Base-by-base conservation (phyloP, 2,797 vertebrate genomes). In the Anguilla anguilla region DNA sequence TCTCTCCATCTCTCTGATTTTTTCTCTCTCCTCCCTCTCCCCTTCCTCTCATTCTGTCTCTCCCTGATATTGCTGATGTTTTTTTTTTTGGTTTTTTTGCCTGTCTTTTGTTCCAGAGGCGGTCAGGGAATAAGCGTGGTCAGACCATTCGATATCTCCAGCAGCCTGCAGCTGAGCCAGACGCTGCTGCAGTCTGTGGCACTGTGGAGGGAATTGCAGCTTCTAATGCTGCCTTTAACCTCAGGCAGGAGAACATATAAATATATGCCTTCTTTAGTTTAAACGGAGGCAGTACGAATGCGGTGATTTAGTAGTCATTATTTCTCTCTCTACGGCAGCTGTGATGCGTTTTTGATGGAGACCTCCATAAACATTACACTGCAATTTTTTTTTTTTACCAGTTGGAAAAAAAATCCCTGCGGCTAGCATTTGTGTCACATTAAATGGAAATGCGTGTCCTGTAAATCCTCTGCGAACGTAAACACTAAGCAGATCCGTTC, bases 101-200 rank as follows among this genome's bases (percentile, higher is more conserved):
- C 43, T 3, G 39, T 72, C 85, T 74, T 85, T 86, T 86, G 85
- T 86, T 61, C 25, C 43, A 51, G 39, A 31, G 46, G 39, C 86
- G n/a, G n/a, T 25, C 35, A 79, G 86, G 72, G 28, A 86, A 74
- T 77, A 43, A 81, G n/a, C 15, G 19, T 9, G 53, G 51, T 10
- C 49, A 86, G n/a, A 43, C 69, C 10, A 86, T 79, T 79, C 69
- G 0, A 79, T 86, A 72, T 86, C 86, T 79, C 61, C 72, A 55
- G 22, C 19, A 86, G 72, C 79, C 72, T 79, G 86, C 49, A 43
- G 19, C 31, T 39, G 17, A 19, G 19, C 15, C 61, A 85, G 84
- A 43, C 22, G 25, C 84, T n/a, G 22, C 84, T 59, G 28, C 83
- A n/a, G 25, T 55, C 51, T 46, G 6, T 74, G 69, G 28, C 2